Conservation (phyloP, 2,888 invertebrate genomes). For the Chloromyia formosa region DNA sequence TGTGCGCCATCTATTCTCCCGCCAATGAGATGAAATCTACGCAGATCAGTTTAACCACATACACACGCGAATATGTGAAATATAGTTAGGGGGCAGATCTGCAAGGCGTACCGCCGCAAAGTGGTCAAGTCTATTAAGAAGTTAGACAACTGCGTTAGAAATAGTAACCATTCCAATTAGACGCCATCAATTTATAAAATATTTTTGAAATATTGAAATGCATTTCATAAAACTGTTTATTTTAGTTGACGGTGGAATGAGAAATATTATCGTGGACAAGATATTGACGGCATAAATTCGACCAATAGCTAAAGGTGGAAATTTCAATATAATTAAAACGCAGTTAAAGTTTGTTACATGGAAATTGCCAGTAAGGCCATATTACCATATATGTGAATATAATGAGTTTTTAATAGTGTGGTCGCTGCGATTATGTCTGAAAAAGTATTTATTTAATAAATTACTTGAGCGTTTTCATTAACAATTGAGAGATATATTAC, state of each 20-base stretch:
- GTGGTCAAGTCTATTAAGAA: conserved; percentile 2
- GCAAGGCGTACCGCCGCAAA: conserved; percentile 9
- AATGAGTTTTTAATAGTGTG: not conserved
- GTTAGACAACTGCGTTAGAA: conserved; percentile 20
- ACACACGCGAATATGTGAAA: too few relatives aligned
- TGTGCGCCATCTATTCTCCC: conserved; percentile 27
- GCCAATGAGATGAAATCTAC: not conserved
- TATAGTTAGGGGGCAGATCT: not conserved
- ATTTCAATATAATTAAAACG: conserved; percentile 27
- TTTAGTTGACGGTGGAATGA: conserved; percentile 16
- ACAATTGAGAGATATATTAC: too few relatives aligned
- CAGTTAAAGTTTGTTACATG: conserved; percentile 26
- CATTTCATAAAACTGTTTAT: conserved; percentile 32
- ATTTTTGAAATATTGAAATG: not conserved
- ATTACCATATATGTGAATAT: not conserved
- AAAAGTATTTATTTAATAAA: too few relatives aligned
- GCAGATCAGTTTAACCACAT: too few relatives aligned
- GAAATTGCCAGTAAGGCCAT: not conserved
- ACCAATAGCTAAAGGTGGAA: not conserved
- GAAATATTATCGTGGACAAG: conserved; percentile 12
- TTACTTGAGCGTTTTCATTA: too few relatives aligned
- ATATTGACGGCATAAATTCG: conserved; percentile 21
- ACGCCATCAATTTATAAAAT: conserved; percentile 27
- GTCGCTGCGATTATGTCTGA: too few relatives aligned
- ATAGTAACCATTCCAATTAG: conserved; percentile 25